Percentiles rank a stretch among this genome's conserved stretches.
phyloP scores from a whole-genome alignment of 2,888 invertebrate genomes.

The Acrobeloides nanus region DNA sequence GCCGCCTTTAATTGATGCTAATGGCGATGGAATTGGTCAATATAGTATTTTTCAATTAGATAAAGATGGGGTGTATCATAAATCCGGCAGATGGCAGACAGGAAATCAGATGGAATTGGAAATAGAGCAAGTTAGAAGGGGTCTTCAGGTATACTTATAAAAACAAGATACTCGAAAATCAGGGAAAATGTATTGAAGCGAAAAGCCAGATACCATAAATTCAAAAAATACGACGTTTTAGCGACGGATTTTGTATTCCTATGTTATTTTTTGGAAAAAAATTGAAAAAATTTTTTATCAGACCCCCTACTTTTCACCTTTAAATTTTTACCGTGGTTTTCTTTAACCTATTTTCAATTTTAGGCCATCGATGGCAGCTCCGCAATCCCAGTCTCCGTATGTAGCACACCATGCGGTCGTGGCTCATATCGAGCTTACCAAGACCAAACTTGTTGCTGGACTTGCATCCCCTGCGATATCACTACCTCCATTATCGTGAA shows the following conservation, averaged over 20 bases:
- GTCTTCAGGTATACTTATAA: constrained; percentile 29
- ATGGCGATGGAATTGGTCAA: constrained; percentile 66
- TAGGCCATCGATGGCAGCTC: constrained; percentile 20
- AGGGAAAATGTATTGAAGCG: not conserved
- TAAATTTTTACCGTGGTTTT: not conserved
- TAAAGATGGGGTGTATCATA: constrained; percentile 61
- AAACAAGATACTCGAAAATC: not conserved
- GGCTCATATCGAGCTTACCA: constrained; percentile 61
- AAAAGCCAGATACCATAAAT: not conserved
- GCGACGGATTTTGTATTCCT: not conserved
- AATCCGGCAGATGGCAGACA: constrained; percentile 57
- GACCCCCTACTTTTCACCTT: not conserved
- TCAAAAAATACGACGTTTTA: not conserved
- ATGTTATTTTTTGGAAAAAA: not conserved
- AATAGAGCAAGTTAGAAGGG: constrained; percentile 24
- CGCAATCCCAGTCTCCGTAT: constrained; percentile 62
- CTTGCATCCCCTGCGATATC: constrained; percentile 65
- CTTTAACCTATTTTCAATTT: not conserved
- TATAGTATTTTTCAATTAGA: constrained; percentile 67
- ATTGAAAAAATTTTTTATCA: not conserved
- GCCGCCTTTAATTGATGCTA: constrained; percentile 59
- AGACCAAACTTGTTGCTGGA: constrained; percentile 66
- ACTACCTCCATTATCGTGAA: constrained; percentile 62
- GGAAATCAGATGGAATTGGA: constrained; percentile 35
- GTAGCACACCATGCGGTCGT: constrained; percentile 63